Evolutionary conservation across 1,140 invertebrate species (phyloP), one percentile per base, ranked within the genome.

Genomic region (Sycobia sp.): DNA sequence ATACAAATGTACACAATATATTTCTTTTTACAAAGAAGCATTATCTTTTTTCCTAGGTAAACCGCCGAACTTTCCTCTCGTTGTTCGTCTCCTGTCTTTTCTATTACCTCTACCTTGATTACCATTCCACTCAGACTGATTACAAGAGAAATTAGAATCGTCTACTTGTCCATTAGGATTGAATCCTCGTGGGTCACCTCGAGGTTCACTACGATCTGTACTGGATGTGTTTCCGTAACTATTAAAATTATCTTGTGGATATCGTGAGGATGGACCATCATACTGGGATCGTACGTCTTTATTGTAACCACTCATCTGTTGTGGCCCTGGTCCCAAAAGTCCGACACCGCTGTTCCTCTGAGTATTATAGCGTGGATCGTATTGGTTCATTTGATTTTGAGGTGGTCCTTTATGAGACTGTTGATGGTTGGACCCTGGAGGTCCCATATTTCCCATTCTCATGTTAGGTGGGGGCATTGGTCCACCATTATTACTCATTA

Each of bases 271-370:
- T 1, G 67, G 67, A 14, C 65, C 67, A 2, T 79, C 78, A 25
- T 73, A 79, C 1, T 68, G 69, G 4, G 69, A 53, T 44, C 72
- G 25, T 20, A 71, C 70, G 16, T 79, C 78, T 1, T 71, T 70
- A 9, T 68, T 69, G 14, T 70, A 76, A 2, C 67, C 70, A 66
- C 75, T 67, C 10, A 46, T 63, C 1, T 20, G 41, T 55, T n/a
- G 50, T 1, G 79, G 81, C 2, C 73, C 78, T 4, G 79, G 76
- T 0, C 80, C 81, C 4, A 82, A 56, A 0, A 82, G 41, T 14
- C 81, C 81, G 13, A 76, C 76, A 1, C 78, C 79, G 16, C 74
- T 76, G 23, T 78, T 78, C 14, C 79, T 67, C 29, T 79, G 79
- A 7, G 69, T 55, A 7, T 70, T 73, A 32, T 67, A 79, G 29